Conservation (phyloP, 2,797 vertebrate species). For the Diceros bicornis region DNA sequence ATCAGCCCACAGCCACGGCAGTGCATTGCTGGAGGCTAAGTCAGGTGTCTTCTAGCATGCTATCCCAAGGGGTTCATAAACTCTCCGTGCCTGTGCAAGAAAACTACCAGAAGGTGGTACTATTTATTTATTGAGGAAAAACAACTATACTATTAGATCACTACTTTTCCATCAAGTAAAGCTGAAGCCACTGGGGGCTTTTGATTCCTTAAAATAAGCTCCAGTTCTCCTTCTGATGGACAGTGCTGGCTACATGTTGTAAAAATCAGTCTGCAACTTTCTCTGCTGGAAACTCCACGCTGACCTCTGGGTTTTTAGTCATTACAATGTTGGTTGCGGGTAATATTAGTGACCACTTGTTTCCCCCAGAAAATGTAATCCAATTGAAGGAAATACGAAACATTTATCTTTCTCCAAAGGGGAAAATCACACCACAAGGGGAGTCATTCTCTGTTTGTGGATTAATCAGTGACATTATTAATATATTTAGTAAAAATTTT, state of each 20-base stretch:
- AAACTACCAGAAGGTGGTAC: conserved; percentile 78
- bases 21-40: neutral
- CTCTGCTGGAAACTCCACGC: neutral
- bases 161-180: neutral
- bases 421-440: neutral
- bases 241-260: neutral
- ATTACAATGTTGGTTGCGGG: neutral
- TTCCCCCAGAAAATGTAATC: conserved; percentile 30
- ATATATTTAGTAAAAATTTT: conserved; percentile 35
- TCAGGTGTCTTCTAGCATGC: neutral
- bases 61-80: neutral
- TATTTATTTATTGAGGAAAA: conserved; percentile 59
- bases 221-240: neutral
- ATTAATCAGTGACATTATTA: conserved; percentile 35
- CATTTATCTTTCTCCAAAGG: conserved; percentile 27
- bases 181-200: neutral
- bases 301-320: conserved; percentile 33
- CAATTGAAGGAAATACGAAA: conserved; percentile 9
- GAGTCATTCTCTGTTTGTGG: neutral
- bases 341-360: conserved; percentile 4
- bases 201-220: neutral
- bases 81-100: neutral
- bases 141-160: neutral
- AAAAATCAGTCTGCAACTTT: neutral
- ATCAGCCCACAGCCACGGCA: neutral